These are phyloP conservation scores for Caenorhabditis drosophilae DNA, from an alignment of 2,888 invertebrate species.

Conservation along the genomic window DNA sequence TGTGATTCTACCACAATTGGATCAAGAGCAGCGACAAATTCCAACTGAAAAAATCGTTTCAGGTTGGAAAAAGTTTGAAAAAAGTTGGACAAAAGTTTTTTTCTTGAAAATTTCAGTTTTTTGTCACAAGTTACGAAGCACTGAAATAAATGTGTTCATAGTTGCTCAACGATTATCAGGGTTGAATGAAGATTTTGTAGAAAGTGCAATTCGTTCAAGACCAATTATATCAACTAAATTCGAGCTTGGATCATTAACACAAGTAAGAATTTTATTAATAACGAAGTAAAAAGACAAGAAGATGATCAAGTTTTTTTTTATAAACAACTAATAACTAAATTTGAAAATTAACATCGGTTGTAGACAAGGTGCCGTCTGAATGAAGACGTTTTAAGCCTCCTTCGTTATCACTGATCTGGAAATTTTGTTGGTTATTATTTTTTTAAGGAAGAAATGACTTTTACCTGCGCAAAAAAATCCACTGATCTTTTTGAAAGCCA, in stretches of 20 bases:
- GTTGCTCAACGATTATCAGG: conserved; percentile 27
- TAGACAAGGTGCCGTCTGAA: conserved; percentile 47
- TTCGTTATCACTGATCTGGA: conserved; percentile 43
- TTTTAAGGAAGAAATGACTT: too few species aligned
- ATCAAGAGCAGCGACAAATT: conserved; percentile 56
- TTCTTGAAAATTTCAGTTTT: conserved; percentile 19
- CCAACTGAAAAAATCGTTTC: conserved; percentile 51
- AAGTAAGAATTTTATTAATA: conserved; percentile 7
- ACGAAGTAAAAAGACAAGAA: neutral
- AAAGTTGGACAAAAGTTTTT: neutral
- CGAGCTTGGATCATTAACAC: conserved; percentile 15
- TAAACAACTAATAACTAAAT: too few species aligned
- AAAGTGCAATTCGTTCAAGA: conserved; percentile 27
- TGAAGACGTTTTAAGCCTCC: conserved; percentile 39
- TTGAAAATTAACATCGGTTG: conserved; percentile 21
- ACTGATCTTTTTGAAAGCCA: conserved; percentile 56
- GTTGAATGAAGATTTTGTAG: conserved; percentile 33
- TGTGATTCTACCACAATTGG: conserved; percentile 43
- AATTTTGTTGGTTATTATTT: too few species aligned
- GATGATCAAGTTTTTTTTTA: too few species aligned
- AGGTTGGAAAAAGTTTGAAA: conserved; percentile 5
- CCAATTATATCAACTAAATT: conserved; percentile 26
- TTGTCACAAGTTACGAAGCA: conserved; percentile 22
- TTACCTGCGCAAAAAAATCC: conserved; percentile 43
- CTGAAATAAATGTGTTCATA: conserved; percentile 26